Conservation (phyloP, 2,888 invertebrate genomes). For the Morpho achilles region DNA sequence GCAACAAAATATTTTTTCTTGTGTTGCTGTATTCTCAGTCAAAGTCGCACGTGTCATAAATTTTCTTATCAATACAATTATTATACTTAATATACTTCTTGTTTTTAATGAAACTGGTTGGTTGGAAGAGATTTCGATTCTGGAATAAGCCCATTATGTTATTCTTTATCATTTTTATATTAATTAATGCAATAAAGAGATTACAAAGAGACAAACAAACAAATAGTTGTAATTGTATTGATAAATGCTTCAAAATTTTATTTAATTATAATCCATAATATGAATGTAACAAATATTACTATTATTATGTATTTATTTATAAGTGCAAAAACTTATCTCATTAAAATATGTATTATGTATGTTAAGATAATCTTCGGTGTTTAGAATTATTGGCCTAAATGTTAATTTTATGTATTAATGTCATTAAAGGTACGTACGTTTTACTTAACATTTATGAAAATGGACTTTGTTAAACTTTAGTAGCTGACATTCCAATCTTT, state of each 20-base stretch:
- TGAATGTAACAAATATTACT: neutral
- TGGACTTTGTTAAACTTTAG: neutral
- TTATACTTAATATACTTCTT: too few relatives aligned
- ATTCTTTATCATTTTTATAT: too few relatives aligned
- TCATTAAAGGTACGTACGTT: neutral
- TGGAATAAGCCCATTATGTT: too few relatives aligned
- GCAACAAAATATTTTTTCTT: too few relatives aligned
- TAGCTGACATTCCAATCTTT: neutral
- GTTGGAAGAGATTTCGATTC: too few relatives aligned
- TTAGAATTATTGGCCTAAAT: conserved; percentile 9
- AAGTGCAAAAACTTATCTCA: neutral
- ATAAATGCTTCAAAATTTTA: neutral
- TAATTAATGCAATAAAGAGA: too few relatives aligned
- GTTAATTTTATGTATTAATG: neutral
- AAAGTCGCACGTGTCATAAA: too few relatives aligned
- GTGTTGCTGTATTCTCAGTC: too few relatives aligned
- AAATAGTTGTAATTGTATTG: neutral
- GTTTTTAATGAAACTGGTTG: too few relatives aligned
- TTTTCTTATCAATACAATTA: too few relatives aligned
- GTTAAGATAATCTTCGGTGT: conserved; percentile 4
- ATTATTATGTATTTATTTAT: neutral
- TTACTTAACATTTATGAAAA: neutral
- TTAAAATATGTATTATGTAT: conserved; percentile 4
- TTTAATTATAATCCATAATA: neutral
- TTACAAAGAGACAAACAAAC: too few relatives aligned